Evolutionary conservation across 2,888 invertebrate genomes (phyloP).

Genomic region (Hybos culiciformis): DNA sequence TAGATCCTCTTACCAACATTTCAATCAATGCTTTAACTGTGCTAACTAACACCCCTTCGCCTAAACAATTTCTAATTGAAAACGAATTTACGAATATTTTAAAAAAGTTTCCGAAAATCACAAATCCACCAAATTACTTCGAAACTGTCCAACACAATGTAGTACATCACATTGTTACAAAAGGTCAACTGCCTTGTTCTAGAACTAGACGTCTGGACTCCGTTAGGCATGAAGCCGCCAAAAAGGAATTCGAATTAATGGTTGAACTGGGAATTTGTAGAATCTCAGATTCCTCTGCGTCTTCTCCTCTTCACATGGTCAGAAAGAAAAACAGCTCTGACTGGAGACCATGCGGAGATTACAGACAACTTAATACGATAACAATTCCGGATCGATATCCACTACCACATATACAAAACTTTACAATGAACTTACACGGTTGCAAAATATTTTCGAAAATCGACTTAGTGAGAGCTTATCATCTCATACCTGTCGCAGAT

Average conservation of each 20-base stretch:
- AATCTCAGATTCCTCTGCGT: slow-evolving; percentile 1
- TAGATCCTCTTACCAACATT: background rate
- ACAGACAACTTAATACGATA: background rate
- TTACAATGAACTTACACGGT: background rate
- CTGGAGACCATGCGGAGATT: slow-evolving; percentile 3
- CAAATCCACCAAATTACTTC: background rate
- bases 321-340: background rate
- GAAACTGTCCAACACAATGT: background rate
- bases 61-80: too few relatives aligned
- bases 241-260: background rate
- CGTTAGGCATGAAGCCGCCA: background rate
- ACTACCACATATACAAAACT: background rate
- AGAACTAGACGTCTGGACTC: background rate
- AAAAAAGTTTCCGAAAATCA: background rate
- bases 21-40: too few relatives aligned
- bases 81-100: background rate
- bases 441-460: background rate
- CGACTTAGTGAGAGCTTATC: background rate
- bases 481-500: background rate
- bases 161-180: background rate
- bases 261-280: slow-evolving; percentile 3
- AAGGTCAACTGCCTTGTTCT: background rate
- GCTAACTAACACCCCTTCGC: too few relatives aligned
- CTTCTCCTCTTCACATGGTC: background rate
- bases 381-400: slow-evolving; percentile 3